A percentile compares a stretch with the other conserved stretches of the same genome.
Evolutionary conservation across 2,797 vertebrate species (phyloP).

Genomic region (Remorina albescens): DNA sequence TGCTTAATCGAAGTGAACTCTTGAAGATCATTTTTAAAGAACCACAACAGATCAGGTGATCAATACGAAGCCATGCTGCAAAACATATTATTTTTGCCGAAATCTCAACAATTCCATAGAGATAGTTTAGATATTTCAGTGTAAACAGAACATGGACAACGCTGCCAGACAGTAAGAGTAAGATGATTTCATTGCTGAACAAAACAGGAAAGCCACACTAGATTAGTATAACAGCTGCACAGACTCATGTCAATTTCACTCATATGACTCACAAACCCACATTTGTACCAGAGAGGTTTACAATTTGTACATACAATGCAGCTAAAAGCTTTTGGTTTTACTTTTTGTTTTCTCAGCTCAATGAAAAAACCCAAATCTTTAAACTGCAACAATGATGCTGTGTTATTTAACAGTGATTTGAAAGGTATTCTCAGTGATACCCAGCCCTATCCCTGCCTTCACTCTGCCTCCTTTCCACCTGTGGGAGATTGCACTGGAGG

Average conservation of each 20-base stretch:
- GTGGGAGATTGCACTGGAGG: constrained; percentile 50
- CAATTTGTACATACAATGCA: background rate
- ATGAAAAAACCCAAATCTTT: background rate
- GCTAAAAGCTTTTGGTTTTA: background rate
- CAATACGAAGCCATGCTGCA: background rate
- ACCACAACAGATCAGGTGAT: background rate
- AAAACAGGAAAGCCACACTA: background rate
- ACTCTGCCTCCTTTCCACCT: constrained; percentile 30
- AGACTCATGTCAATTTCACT: background rate
- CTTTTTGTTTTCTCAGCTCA: background rate
- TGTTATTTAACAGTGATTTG: too few species aligned
- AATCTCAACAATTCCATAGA: background rate
- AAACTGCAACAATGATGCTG: background rate
- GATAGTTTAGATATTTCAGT: too few species aligned
- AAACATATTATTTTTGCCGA: background rate
- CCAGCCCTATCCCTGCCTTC: constrained; percentile 44
- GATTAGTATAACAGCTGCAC: background rate
- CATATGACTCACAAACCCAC: background rate
- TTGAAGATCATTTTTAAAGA: background rate
- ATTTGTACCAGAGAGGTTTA: background rate
- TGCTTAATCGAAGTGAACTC: background rate
- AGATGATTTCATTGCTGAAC: background rate
- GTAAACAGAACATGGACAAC: background rate
- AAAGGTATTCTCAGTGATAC: constrained; percentile 31
- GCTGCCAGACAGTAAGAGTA: background rate